These are phyloP conservation scores for Globicephala melas DNA, from an alignment of 2,113 vertebrate species.

Conservation along the genomic window DNA sequence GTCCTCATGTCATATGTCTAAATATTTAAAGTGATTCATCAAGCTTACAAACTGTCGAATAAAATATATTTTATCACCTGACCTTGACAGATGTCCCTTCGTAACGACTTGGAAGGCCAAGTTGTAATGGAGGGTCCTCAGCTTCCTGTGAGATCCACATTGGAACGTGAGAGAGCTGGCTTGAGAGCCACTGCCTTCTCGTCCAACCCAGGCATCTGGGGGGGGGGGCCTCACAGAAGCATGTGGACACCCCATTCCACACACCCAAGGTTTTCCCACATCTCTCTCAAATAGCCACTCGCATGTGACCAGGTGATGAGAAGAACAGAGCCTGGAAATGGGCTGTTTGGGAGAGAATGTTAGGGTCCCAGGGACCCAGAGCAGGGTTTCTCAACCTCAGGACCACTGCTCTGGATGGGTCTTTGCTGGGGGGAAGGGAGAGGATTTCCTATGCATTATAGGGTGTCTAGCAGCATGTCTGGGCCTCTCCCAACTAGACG, in stretches of 20 bases:
- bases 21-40: background rate
- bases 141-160: background rate
- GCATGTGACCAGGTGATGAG: fast-evolving
- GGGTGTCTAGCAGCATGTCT: background rate
- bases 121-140: background rate
- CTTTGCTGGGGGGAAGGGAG: background rate
- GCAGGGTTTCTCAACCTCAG: background rate
- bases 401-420: background rate
- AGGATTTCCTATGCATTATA: background rate
- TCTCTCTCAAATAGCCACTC: background rate
- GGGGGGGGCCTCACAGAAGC: background rate
- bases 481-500: background rate
- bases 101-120: background rate
- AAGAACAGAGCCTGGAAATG: background rate
- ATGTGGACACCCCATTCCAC: background rate
- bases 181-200: too few relatives aligned
- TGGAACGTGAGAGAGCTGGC: background rate
- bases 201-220: background rate
- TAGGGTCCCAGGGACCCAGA: background rate
- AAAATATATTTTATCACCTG: background rate
- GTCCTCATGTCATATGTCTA: background rate
- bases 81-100: background rate
- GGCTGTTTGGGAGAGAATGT: background rate
- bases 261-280: background rate
- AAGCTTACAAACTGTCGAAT: background rate